These are phyloP conservation scores for Pygocentrus nattereri DNA, from an alignment of 2,797 vertebrate genomes.

Conservation along the genomic window DNA sequence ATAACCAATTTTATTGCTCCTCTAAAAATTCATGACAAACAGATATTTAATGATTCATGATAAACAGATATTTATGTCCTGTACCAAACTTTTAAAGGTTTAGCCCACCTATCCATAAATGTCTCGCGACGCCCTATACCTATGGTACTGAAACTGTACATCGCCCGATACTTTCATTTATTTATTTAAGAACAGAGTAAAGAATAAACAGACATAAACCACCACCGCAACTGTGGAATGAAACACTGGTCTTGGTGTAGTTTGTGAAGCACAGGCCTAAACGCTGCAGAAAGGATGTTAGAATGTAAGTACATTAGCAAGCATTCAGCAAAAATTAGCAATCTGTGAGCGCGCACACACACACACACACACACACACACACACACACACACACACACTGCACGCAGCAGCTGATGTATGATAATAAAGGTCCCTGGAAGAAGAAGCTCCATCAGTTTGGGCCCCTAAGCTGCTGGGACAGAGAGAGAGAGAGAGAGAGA, in stretches of 20 bases:
- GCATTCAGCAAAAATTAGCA: neutral
- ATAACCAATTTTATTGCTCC: no score
- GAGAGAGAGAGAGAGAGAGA: neutral
- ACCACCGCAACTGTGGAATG: no score
- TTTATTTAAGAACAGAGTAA: no score
- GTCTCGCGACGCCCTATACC: no score
- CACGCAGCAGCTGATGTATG: constrained; percentile 5
- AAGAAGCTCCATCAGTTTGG: constrained; percentile 22
- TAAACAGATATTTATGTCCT: no score
- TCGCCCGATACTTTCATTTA: no score
- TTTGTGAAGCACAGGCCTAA: neutral
- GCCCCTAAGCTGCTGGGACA: neutral
- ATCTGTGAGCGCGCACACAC: neutral
- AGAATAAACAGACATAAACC: no score
- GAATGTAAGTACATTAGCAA: neutral
- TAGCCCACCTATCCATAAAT: no score
- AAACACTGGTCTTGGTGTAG: neutral
- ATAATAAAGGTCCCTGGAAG: constrained; percentile 11
- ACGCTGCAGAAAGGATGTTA: neutral
- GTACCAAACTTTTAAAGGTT: no score
- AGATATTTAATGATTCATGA: no score
- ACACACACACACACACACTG: neutral
- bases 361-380: neutral
- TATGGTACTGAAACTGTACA: no score
- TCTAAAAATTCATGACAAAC: no score